Evolutionary conservation across 2,797 vertebrate species (phyloP), one percentile per base, ranked within the genome.

Genomic region (Rhinophrynus dorsalis): DNA sequence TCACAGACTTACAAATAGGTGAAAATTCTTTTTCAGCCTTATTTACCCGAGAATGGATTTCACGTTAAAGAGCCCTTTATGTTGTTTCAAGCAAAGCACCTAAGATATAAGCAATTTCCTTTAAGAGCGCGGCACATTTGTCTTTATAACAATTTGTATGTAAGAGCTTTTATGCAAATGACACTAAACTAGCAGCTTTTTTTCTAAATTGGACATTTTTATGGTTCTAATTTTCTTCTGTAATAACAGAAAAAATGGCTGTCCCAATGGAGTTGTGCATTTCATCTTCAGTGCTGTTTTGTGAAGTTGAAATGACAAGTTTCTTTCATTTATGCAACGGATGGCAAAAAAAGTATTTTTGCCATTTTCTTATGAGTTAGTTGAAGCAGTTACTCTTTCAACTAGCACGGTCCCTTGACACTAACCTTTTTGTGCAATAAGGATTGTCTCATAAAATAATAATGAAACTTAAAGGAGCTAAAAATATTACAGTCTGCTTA

Each of bases 221-320:
- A 93, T 92, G 90, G 88, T 92, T 93, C 90, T 91, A 92, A 94
- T 94, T 94, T 93, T 88, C 89, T 85, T 86, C 87, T 88, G 90
- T 91, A 97, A 95, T 96, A 90, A 92, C 91, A 89, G 88, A 89
- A 88, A 90, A 85, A 90, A 87, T 87, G 85, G 70, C 82, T 89
- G 89, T 89, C 91, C 90, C 90, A 82, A 79, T 82, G 89, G 92
- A 86, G 85, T 82, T 88, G 88, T 89, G 71, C 78, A 80, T 89
- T 88, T 88, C 91, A 92, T 95, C 92, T 93, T 84, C 83, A 90
- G 86, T 74, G 78, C 88, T 85, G 86, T 91, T 92, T 90, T 85
- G 88, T 93, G 94, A 95, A 93, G 92, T 94, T 93, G 89, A 90
- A 93, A 94, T 96, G 96, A 96, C 94, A 95, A 95, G 94, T 93